Evolutionary conservation across 2,113 vertebrate genomes (phyloP), one percentile per base, ranked within the genome.

Genomic region (Ifrita kowaldi): DNA sequence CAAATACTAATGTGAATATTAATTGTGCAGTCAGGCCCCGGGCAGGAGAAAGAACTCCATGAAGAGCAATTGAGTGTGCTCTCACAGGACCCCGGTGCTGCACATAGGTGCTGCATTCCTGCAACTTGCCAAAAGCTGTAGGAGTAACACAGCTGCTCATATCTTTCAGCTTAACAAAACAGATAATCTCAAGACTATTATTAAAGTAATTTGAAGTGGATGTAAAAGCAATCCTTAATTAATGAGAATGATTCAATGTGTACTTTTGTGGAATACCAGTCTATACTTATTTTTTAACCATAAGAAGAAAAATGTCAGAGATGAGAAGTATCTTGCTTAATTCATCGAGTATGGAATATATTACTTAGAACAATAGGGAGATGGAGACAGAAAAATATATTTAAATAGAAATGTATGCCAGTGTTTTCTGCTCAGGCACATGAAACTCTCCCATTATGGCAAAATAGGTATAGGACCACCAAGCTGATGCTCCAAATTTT

Each of bases 171-270:
- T 86, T 89, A 97, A 96, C 83, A 93, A 96, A 95, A 95, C 88
- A 95, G 92, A 96, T 93, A 90, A 93, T 96, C 90, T 96, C 83
- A 90, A 95, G 76, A 78, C 88, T 96, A 93, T 93, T 95, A 96
- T 94, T 96, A 95, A 95, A 94, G 91, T 94, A 93, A 95, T 87
- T 96, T 95, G 85, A 95, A 84, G 73, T 92, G 86, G 85, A 95
- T 94, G 83, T 81, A 96, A 95, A 95, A 95, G 90, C 6, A 20
- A 71, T 84, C 64, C 80, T 89, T 90, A 94, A 96, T 96, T 97
- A 96, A 96, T 87, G 83, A 76, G 83, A 96, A 85, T 96, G 96
- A 96, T 95, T 97, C 94, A 95, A 63, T 93, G 81, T 91, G 82
- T 80, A 93, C 75, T 93, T 92, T 64, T 90, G 84, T 96, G 87